phyloP scores from a whole-genome alignment of 2,797 vertebrate genomes.

The Melanotaenia nigrans region DNA sequence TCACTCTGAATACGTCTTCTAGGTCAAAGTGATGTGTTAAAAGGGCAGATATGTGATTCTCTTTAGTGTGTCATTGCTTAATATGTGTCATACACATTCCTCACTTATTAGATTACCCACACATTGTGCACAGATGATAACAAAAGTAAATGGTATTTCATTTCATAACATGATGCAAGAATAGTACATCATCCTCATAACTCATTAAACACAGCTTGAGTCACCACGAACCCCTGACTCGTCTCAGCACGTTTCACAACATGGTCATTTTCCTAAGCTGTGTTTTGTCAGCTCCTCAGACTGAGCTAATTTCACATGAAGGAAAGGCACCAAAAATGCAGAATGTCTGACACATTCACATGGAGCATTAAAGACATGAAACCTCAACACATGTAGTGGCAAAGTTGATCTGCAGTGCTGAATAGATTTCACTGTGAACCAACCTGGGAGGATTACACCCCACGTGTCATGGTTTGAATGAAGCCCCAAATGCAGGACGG shows the following conservation, averaged over 20 bases:
- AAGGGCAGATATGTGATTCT: slow-evolving; percentile 17
- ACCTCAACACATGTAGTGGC: slow-evolving; percentile 33
- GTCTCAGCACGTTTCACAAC: slow-evolving; percentile 54
- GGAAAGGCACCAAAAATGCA: slow-evolving; percentile 38
- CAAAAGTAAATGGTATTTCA: slow-evolving; percentile 34
- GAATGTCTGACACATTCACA: slow-evolving; percentile 46
- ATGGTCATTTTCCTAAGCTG: slow-evolving; percentile 43
- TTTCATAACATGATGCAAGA: slow-evolving; percentile 20
- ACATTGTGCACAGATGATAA: slow-evolving; percentile 54
- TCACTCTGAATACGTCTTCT: slow-evolving; percentile 21
- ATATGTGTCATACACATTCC: slow-evolving; percentile 31
- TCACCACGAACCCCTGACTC: slow-evolving; percentile 17
- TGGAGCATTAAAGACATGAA: slow-evolving; percentile 47
- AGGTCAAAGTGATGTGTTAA: slow-evolving; percentile 29
- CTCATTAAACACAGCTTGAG: slow-evolving; percentile 26
- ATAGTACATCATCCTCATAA: slow-evolving; percentile 1
- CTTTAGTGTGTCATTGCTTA: slow-evolving; percentile 28
- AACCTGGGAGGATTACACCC: slow-evolving; percentile 51
- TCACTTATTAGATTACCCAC: slow-evolving; percentile 43
- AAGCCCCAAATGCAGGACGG: too few relatives aligned
- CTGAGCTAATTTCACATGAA: slow-evolving; percentile 53
- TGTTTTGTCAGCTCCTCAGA: slow-evolving; percentile 25
- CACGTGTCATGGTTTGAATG: too few relatives aligned
- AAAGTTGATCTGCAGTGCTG: slow-evolving; percentile 58
- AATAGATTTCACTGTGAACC: slow-evolving; percentile 39